Conservation (phyloP, 2,797 vertebrate genomes). For the Pipistrellus kuhlii region DNA sequence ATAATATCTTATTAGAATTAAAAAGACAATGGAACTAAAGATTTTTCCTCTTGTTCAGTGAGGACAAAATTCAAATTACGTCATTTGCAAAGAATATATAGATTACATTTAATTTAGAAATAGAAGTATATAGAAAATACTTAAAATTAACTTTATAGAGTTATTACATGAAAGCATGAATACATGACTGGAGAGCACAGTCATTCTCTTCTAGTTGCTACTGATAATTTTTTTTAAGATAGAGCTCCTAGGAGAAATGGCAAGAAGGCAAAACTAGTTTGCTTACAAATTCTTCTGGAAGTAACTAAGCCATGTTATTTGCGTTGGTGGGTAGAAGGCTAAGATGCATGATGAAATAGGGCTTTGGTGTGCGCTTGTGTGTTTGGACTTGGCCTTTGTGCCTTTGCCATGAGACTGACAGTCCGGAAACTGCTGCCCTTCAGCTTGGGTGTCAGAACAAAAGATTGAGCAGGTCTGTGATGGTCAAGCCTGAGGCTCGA, state of each 20-base stretch:
- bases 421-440: no score
- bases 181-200: neutral
- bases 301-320: neutral
- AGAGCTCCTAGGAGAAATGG: neutral
- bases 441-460: neutral
- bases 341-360: neutral
- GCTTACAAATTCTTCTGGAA: neutral
- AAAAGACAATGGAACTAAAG: neutral
- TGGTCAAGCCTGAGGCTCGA: neutral
- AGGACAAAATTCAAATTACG: constrained; percentile 50
- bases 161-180: neutral
- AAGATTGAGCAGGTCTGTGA: neutral
- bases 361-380: neutral
- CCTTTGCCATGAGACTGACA: neutral
- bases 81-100: neutral
- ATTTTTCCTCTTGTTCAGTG: neutral
- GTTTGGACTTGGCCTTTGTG: neutral
- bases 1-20: neutral
- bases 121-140: neutral
- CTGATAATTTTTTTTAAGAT: neutral
- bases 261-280: neutral
- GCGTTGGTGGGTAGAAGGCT: no score
- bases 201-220: neutral
- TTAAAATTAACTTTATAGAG: neutral
- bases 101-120: constrained; percentile 38